These are phyloP conservation scores for Dasypus novemcinctus DNA, from an alignment of 2,113 vertebrate genomes.

Conservation along the genomic window DNA sequence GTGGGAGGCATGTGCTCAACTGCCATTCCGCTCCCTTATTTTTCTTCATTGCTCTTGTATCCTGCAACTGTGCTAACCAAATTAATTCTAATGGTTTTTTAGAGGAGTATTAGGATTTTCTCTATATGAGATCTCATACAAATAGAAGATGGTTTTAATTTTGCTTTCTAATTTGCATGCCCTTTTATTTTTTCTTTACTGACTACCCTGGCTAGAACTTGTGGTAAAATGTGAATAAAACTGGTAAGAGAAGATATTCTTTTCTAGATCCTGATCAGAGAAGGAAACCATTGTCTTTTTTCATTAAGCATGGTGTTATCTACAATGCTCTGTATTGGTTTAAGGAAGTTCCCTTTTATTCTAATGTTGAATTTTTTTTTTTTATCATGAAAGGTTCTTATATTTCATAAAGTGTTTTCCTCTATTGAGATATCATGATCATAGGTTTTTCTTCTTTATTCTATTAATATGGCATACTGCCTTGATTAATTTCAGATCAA, in stretches of 20 bases:
- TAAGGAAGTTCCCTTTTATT: not conserved
- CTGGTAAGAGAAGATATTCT: not conserved
- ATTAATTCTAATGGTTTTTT: not conserved
- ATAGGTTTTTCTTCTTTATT: not conserved
- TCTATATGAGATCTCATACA: not conserved
- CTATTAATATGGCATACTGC: not conserved
- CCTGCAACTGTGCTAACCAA: not conserved
- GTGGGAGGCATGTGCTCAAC: no score
- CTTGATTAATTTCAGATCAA: not conserved
- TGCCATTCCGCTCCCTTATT: no score
- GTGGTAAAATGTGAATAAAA: not conserved
- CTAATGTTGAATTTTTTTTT: not conserved
- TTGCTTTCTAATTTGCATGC: not conserved
- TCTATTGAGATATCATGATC: not conserved
- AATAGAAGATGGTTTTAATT: not conserved
- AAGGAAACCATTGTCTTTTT: not conserved
- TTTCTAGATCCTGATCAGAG: not conserved
- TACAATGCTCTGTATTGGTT: not conserved
- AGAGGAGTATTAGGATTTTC: not conserved
- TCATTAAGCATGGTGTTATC: not conserved
- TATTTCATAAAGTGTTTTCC: conserved; percentile 3
- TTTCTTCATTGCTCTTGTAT: not conserved
- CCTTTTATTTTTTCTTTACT: not conserved
- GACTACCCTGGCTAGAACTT: not conserved
- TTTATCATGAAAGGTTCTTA: not conserved